Conservation (phyloP, 2,113 vertebrate species). For the Suricata suricatta region DNA sequence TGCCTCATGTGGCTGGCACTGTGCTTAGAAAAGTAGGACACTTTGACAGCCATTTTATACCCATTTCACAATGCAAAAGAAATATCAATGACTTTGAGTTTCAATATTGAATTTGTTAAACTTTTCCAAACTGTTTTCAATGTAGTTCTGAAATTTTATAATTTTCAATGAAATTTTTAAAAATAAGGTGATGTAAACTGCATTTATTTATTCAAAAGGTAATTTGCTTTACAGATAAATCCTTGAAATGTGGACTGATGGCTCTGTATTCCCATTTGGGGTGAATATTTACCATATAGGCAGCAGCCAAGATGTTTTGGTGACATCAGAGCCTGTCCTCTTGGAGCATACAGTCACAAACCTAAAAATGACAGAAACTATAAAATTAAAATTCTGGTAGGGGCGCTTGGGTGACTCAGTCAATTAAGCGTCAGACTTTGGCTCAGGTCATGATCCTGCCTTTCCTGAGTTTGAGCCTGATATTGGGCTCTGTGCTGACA, state of each 20-base stretch:
- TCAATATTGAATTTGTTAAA: background rate
- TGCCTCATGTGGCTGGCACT: background rate
- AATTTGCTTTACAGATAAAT: slow-evolving; percentile 21
- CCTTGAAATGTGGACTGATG: background rate
- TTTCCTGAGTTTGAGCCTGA: too few relatives aligned
- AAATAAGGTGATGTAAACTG: background rate
- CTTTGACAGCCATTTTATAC: background rate
- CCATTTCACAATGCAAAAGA: background rate
- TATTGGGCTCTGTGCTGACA: too few relatives aligned
- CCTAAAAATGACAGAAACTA: background rate
- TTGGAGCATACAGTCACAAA: background rate
- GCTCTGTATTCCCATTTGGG: background rate
- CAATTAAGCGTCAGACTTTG: too few relatives aligned
- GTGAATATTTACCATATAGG: background rate
- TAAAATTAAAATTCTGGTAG: background rate
- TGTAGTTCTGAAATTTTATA: background rate
- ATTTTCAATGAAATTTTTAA: background rate
- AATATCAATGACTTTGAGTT: background rate
- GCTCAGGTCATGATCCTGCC: too few relatives aligned
- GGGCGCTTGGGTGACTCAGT: too few relatives aligned
- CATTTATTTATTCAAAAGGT: background rate
- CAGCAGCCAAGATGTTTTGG: background rate
- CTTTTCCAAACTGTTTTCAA: background rate
- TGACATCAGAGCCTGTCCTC: background rate
- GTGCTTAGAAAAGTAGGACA: background rate